These are phyloP conservation scores for Nudaria mundana DNA, from an alignment of 2,888 invertebrate species.

Conservation along the genomic window DNA sequence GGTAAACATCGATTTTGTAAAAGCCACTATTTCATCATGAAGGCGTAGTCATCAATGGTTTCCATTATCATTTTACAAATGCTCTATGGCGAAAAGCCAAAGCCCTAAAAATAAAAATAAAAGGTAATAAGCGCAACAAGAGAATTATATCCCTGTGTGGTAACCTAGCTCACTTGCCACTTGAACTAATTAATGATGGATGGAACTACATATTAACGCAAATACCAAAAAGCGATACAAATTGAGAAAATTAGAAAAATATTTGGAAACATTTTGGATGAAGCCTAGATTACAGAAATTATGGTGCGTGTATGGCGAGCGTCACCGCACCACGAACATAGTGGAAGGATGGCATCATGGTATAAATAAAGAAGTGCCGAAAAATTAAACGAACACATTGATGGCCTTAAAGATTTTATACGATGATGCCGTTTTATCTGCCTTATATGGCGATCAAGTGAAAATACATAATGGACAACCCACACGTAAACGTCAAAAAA, in stretches of 20 bases:
- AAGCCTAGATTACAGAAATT: background rate
- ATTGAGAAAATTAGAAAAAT: background rate
- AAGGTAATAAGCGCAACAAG: background rate
- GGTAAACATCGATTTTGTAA: background rate
- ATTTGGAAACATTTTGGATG: conserved; percentile 2
- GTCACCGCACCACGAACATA: background rate
- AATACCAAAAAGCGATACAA: background rate
- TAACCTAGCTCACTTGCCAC: background rate
- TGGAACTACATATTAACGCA: background rate
- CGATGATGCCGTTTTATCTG: background rate
- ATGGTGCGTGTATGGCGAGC: background rate
- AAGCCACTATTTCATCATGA: background rate
- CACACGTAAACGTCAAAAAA: background rate
- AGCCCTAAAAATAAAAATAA: background rate
- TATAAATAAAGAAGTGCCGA: background rate
- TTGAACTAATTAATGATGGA: background rate
- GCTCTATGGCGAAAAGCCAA: background rate
- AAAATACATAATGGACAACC: background rate
- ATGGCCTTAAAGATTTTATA: background rate
- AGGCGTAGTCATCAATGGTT: background rate
- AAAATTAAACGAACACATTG: background rate
- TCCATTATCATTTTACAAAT: background rate
- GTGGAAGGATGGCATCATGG: background rate
- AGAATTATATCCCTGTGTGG: background rate
- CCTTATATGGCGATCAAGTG: background rate